Conservation (phyloP, 37 sponge, comb jelly and placozoan genomes). For the Eunapius fragilis region DNA sequence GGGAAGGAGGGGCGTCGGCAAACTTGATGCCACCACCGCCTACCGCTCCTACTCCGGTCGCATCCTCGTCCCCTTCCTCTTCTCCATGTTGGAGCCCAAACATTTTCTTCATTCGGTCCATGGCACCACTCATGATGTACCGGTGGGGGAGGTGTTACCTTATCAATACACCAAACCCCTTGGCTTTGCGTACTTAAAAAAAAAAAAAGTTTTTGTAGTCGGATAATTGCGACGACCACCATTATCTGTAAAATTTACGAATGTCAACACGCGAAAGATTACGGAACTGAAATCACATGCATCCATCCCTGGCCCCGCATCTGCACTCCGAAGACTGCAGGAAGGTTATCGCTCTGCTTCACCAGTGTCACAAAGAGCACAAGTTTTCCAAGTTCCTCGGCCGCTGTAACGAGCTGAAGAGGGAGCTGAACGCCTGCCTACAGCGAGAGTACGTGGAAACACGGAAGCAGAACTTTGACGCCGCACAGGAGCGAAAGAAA, state of each 20-base stretch:
- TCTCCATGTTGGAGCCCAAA: not conserved
- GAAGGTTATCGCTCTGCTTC: conserved; percentile 63
- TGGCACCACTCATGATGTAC: not conserved
- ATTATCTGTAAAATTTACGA: not conserved
- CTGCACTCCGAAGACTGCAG: conserved; percentile 77
- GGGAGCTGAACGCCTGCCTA: conserved; percentile 71
- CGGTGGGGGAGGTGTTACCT: not conserved
- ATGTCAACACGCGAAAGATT: not conserved
- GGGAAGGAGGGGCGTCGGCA: conserved; percentile 17
- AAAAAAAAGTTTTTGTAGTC: not conserved
- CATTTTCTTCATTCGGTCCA: not conserved
- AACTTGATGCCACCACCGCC: conserved; percentile 17
- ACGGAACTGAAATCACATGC: conserved; percentile 40
- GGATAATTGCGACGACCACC: not conserved
- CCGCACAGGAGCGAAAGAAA: conserved; percentile 26
- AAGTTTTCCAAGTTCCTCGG: conserved; percentile 75
- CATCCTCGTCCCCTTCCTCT: not conserved
- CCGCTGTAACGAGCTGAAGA: conserved; percentile 79
- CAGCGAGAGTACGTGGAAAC: conserved; percentile 63
- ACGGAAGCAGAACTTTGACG: conserved; percentile 34
- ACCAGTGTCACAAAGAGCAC: conserved; percentile 72
- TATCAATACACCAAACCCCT: not conserved
- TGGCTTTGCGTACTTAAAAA: not conserved
- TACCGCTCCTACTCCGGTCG: not conserved
- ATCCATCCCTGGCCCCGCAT: conserved; percentile 70